phyloP scores from a whole-genome alignment of 2,797 vertebrate species.

The Paguma larvata region DNA sequence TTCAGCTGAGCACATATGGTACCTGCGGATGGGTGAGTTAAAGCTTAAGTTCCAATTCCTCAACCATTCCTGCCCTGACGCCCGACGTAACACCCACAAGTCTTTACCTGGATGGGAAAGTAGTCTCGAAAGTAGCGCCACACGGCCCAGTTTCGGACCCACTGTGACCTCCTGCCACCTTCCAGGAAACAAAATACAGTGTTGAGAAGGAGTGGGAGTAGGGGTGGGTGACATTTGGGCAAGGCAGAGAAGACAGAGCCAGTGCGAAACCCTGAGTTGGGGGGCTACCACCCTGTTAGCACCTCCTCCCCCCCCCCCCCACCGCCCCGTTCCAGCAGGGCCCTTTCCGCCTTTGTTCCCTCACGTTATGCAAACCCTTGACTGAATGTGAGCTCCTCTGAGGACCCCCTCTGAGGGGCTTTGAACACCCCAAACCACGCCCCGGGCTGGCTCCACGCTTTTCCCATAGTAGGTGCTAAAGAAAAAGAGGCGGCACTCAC shows the following conservation, averaged over 20 bases:
- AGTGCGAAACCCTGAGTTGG: not conserved
- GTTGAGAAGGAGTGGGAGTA: not conserved
- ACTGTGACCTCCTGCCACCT: conserved; percentile 97
- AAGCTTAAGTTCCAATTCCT: not conserved
- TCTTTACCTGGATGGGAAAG: conserved; percentile 96
- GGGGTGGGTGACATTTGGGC: not conserved
- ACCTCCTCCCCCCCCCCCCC: not conserved
- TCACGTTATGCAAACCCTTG: fast-evolving
- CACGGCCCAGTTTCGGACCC: conserved; percentile 97
- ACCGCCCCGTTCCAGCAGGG: not conserved
- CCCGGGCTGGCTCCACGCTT: not conserved
- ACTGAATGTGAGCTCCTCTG: not conserved
- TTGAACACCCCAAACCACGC: not conserved
- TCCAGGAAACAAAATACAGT: conserved; percentile 57
- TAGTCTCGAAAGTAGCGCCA: conserved; percentile 98
- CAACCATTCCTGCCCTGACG: not conserved
- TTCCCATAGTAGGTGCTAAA: not conserved
- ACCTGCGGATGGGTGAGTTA: not conserved
- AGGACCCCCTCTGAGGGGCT: not conserved
- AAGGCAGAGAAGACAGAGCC: not conserved
- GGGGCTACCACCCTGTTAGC: not conserved
- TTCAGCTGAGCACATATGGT: fast-evolving
- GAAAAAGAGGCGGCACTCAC: not conserved
- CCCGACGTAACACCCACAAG: not conserved
- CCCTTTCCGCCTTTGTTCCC: not conserved